Evolutionary conservation across 2,113 vertebrate species (phyloP), one percentile per base, ranked within the genome.

Genomic region (Nothobranchius kuhntae): DNA sequence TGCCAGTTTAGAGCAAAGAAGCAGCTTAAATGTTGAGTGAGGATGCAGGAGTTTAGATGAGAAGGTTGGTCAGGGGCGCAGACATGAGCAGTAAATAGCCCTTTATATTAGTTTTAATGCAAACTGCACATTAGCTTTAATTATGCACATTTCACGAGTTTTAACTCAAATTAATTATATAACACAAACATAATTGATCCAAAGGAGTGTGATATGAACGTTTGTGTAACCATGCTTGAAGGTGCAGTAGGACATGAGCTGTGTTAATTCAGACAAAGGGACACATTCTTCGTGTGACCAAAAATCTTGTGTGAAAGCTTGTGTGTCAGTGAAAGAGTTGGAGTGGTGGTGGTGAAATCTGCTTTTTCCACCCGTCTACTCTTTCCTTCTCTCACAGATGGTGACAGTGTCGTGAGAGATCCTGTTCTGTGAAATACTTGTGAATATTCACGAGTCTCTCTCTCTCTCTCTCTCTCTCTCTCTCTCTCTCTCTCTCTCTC

Each of bases 361-460:
- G 85, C 72, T 89, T 87, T 90, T 87, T 87, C 90, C 89, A 84
- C 84, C 72, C 79, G 79, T 89, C 85, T 82, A 73, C 77, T 88
- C 82, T 87, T 88, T 90, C 78, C 35, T 75, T 73, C 77, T 73
- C 67, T 81, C 86, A 62, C 84, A 83, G 80, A 85, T 84, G 78
- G 85, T 83, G 89, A 82, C 83, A 89, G 82, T 84, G 73, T 86
- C 53, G 70, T 87, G 80, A 83, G 85, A 89, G 86, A 86, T 90
- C 89, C 89, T 87, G 85, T 91, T 91, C 89, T 86, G 78, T 84
- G 87, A 80, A 88, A 72, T 73, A 21, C 72, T 85, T 87, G 88
- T 82, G 84, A 92, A 89, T 90, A 88, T 91, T 91, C 88, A 90
- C 80, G 80, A 61, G 82, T 40, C 38, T 40, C 2, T 21, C 21